Base-by-base conservation (phyloP, 2,888 invertebrate genomes). In the Adelphocoris suturalis region DNA sequence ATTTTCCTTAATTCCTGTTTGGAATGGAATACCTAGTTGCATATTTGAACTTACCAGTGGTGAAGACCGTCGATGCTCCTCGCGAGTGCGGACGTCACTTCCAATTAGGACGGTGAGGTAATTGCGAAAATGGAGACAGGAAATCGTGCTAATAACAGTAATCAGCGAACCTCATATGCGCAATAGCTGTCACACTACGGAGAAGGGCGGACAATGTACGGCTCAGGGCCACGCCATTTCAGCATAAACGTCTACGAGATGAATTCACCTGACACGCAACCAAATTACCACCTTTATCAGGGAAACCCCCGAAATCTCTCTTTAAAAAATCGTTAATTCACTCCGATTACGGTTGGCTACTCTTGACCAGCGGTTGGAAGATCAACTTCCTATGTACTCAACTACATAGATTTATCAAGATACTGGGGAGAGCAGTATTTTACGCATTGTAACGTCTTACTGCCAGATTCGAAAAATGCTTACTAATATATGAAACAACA, bases 121-220 rank as follows among this genome's bases (percentile, higher is more conserved):
- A 85, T 85, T 61, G 85, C 57, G 85, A 61, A 37, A 85, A 85
- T 52, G 85, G 61, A 68, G 23, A 19, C 57, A 85, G 85, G 85
- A 85, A 85, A 85, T 85, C 85, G 55, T 37, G 61, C 27, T 85
- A 85, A 85, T 85, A 85, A 85, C 85, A 55, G 85, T 85, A 61
- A 85, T 85, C 55, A 55, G 37, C 37, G 27, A 61, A 61, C 85
- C 61, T 85, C 85, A 85, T 85, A 85, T 85, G 85, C 85, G 85
- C 85, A 85, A 61, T 61, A 28, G 85, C 61, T 85, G 85, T 85
- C 68, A 68, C 85, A 85, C 37, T 37, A 16, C 37, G 11, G 61
- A 19, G 61, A 52, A 57, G 27, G 27, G 57, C 37, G 85, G 61
- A 85, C 85, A 85, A 85, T 57, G 61, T 85, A 85, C 57, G 28